Conservation (phyloP, 2,113 vertebrate species). For the Antechinus stuartii region DNA sequence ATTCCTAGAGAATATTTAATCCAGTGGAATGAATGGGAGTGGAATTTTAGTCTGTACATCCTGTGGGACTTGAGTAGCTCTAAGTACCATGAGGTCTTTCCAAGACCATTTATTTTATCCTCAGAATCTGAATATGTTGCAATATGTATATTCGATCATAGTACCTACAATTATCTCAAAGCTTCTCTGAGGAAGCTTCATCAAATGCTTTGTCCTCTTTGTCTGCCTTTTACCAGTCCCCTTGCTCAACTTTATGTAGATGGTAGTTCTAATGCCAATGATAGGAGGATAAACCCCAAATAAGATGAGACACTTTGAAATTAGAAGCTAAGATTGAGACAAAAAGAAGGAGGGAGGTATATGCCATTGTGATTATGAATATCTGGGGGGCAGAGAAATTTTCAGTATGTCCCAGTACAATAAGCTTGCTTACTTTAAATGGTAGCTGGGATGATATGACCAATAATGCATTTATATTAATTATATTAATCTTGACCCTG, state of each 20-base stretch:
- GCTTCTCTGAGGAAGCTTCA: not conserved
- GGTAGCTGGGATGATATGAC: not conserved
- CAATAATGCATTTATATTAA: not conserved
- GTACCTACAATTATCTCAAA: not conserved
- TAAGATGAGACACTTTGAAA: not conserved
- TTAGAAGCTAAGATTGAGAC: not conserved
- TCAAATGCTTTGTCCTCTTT: not conserved
- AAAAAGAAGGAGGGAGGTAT: not conserved
- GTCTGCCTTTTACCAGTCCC: not conserved
- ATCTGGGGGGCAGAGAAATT: not conserved
- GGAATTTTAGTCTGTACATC: not conserved
- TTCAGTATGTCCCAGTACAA: not conserved
- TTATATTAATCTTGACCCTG: not conserved
- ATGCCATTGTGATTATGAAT: not conserved
- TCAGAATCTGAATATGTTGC: not conserved
- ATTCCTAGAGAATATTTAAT: not conserved
- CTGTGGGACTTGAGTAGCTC: not conserved
- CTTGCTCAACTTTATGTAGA: not conserved
- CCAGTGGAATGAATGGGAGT: not conserved
- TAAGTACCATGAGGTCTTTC: not conserved
- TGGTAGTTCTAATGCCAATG: not conserved
- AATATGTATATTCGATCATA: not conserved
- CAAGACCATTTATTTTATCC: not conserved
- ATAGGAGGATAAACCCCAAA: not conserved
- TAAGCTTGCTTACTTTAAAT: not conserved